Percentiles rank a stretch among this genome's conserved stretches.
These are phyloP conservation scores for Notechis scutatus DNA, from an alignment of 2,113 vertebrate genomes.

Conservation along the genomic window DNA sequence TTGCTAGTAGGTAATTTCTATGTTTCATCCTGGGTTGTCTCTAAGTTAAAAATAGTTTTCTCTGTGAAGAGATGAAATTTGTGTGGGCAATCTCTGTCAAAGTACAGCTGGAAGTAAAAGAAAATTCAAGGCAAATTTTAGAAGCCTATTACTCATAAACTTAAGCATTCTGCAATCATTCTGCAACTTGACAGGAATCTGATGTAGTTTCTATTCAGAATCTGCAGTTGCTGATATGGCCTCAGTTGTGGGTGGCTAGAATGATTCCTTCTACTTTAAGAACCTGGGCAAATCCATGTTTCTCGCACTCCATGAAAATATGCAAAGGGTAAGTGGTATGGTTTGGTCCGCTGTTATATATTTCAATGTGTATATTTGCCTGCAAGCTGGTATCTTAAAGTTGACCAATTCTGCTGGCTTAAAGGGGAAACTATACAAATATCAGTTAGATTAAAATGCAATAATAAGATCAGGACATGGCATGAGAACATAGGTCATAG, in stretches of 20 bases:
- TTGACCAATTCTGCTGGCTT: not conserved
- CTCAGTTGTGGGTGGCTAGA: not conserved
- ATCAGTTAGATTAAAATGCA: not conserved
- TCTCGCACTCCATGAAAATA: not conserved
- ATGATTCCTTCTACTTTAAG: not conserved
- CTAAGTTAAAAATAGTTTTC: slow-evolving; percentile 4
- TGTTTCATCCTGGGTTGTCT: not conserved
- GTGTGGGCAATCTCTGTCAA: not conserved
- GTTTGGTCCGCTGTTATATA: not conserved
- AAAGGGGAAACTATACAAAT: not conserved
- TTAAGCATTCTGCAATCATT: not conserved
- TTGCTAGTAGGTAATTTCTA: slow-evolving; percentile 25
- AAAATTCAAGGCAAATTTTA: slow-evolving; percentile 17
- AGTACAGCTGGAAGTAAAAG: not conserved
- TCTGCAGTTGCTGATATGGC: not conserved
- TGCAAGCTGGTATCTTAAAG: not conserved
- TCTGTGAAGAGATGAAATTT: not conserved
- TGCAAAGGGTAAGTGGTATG: not conserved
- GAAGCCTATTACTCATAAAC: not conserved
- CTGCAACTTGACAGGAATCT: not conserved
- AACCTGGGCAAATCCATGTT: not conserved
- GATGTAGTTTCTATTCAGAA: not conserved
- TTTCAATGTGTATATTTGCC: not conserved
- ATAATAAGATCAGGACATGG: not conserved
- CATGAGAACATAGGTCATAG: not conserved